A percentile compares a stretch with the other conserved stretches of the same genome.
phyloP scores from a whole-genome alignment of 2,113 vertebrate genomes.

The Vidua macroura region DNA sequence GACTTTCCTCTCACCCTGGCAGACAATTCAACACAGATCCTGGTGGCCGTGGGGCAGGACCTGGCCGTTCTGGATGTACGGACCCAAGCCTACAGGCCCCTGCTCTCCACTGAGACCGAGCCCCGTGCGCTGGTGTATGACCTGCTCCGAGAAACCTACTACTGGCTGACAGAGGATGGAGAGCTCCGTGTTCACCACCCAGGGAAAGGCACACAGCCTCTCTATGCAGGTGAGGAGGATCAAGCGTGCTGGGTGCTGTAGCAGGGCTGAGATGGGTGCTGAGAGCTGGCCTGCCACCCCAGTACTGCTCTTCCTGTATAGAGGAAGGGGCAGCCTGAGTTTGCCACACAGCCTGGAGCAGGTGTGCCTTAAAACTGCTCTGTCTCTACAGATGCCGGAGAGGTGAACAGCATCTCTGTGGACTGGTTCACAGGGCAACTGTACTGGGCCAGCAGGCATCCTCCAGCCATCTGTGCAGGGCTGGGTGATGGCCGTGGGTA shows the following conservation, averaged over 20 bases:
- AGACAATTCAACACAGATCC: conserved; percentile 77
- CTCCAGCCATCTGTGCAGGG: conserved; percentile 75
- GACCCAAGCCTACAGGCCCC: conserved; percentile 62
- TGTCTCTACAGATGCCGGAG: conserved; percentile 68
- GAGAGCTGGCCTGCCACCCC: neutral
- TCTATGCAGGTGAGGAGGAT: conserved; percentile 75
- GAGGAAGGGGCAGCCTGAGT: neutral
- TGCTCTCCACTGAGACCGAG: conserved; percentile 50
- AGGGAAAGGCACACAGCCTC: conserved; percentile 43
- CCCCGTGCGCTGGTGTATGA: conserved; percentile 78
- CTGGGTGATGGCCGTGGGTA: conserved; percentile 77
- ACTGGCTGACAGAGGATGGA: conserved; percentile 82
- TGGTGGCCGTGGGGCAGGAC: conserved; percentile 67
- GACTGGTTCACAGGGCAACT: conserved; percentile 89
- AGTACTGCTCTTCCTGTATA: neutral
- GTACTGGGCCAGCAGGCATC: conserved; percentile 84
- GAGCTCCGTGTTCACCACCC: conserved; percentile 64
- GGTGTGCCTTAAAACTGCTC: neutral
- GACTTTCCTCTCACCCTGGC: neutral
- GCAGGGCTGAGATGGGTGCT: neutral
- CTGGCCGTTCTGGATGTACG: conserved; percentile 76
- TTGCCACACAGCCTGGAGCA: neutral
- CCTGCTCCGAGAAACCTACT: conserved; percentile 69
- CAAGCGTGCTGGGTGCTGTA: rapidly evolving
- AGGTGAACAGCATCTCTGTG: conserved; percentile 80